Evolutionary conservation across 2,113 vertebrate genomes (phyloP), one percentile per base, ranked within the genome.

Genomic region (Climacteris rufus): DNA sequence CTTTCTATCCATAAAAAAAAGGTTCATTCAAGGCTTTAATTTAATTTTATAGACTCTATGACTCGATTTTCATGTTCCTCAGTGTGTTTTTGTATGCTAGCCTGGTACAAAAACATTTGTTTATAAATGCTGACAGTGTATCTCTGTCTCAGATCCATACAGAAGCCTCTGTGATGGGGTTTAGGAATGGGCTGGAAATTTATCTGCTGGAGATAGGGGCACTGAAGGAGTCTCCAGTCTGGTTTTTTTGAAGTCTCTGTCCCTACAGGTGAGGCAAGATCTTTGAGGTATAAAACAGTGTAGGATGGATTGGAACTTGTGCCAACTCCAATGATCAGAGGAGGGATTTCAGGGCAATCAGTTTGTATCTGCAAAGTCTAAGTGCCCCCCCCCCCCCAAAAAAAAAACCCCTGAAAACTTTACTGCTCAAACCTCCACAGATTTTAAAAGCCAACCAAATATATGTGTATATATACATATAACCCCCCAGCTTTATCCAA

Each of bases 311-410:
- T 37, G 31, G 50, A 90, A 15, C 5, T 83, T 44, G 31, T 21
- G 35, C 33, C 60, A 31, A 13, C 12, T 50, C 42, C 21, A 74
- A 33, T 20, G 59, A 65, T 57, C 13, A 6, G 54, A 47, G 68
- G 13, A 66, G 9, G 25, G 45, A 33, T 76, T 93, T 80, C 59
- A 45, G 37, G 13, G 28, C 45, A 64, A 68, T 54, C 25, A 11
- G 12, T 75, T 77, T 56, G 16, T 65, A 23, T 69, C 35, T 86
- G 30, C 27, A 22, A 49, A 74, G 23, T 30, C 13, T 7, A 37
- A 89, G 59, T 40, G 1, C 1, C 6, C 5, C 12, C 24, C 1
- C 1, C 6, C 5, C 12, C 24, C 4, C 1, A 20, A 42, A 85
- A 37, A 35, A 24, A 30, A 47, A 19, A 14, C 23, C 22, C 9